These are phyloP conservation scores for Scomber colias DNA, from an alignment of 2,113 vertebrate species.

Conservation along the genomic window DNA sequence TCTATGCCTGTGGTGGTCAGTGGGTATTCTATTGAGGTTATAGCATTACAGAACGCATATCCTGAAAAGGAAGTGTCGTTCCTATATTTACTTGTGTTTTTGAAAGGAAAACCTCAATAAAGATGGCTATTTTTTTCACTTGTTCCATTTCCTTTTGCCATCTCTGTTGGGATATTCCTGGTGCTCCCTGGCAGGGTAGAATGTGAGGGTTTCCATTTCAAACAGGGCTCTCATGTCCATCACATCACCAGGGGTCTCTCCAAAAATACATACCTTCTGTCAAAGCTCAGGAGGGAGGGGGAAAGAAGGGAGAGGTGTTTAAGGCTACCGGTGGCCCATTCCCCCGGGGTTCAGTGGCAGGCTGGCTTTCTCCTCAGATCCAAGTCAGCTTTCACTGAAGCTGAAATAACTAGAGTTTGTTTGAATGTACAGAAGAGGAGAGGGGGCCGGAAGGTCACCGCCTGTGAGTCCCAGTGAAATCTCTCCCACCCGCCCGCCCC, in stretches of 20 bases:
- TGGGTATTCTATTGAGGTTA: slow-evolving; percentile 68
- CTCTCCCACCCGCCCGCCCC: slow-evolving; percentile 11
- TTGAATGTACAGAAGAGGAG: slow-evolving; percentile 64
- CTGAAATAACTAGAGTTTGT: slow-evolving; percentile 73
- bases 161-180: slow-evolving; percentile 77
- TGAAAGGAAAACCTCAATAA: slow-evolving; percentile 84
- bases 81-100: slow-evolving; percentile 80
- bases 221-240: slow-evolving; percentile 81
- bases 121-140: slow-evolving; percentile 74
- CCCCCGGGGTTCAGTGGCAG: slow-evolving; percentile 65
- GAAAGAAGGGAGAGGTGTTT: slow-evolving; percentile 67
- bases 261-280: slow-evolving; percentile 84
- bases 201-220: slow-evolving; percentile 85
- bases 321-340: slow-evolving; percentile 67
- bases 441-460: slow-evolving; percentile 60
- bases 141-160: slow-evolving; percentile 78
- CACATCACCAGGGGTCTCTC: slow-evolving; percentile 81
- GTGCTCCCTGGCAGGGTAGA: slow-evolving; percentile 72
- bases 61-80: slow-evolving; percentile 72
- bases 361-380: slow-evolving; percentile 68
- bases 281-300: slow-evolving; percentile 59
- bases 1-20: slow-evolving; percentile 67
- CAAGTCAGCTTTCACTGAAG: slow-evolving; percentile 68
- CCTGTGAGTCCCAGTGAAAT: slow-evolving; percentile 61
- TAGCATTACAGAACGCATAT: slow-evolving; percentile 65